A percentile compares a stretch with the other conserved stretches of the same genome.
Evolutionary conservation across 2,888 invertebrate species (phyloP).

Genomic region (Eucera pruinosa): DNA sequence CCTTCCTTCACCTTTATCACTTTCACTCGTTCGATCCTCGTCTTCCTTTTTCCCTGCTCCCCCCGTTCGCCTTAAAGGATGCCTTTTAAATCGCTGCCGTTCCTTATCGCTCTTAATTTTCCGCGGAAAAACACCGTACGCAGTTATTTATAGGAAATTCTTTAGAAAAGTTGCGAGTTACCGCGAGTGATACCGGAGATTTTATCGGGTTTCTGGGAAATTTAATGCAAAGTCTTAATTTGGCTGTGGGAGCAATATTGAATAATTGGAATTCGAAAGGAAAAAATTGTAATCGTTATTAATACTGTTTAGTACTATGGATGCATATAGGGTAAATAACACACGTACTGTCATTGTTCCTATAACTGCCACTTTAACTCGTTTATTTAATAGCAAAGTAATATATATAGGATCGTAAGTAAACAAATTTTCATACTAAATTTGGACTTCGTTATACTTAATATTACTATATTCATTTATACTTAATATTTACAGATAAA

Average conservation of each 20-base stretch:
- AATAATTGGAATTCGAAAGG: neutral
- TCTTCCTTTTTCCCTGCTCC: neutral
- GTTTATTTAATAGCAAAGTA: too few relatives aligned
- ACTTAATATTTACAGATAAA: too few relatives aligned
- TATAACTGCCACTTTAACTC: too few relatives aligned
- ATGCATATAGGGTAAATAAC: too few relatives aligned
- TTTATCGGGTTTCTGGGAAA: slow-evolving; percentile 5
- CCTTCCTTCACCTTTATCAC: slow-evolving; percentile 50
- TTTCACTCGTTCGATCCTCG: slow-evolving; percentile 51
- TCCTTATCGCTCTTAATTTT: slow-evolving; percentile 55
- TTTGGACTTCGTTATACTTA: too few relatives aligned
- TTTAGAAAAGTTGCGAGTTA: neutral
- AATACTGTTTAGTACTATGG: too few relatives aligned
- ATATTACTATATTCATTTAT: too few relatives aligned
- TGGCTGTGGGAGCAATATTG: neutral
- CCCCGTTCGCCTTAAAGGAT: slow-evolving; percentile 12
- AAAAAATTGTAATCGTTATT: too few relatives aligned
- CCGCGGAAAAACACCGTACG: slow-evolving; percentile 22
- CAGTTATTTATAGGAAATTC: slow-evolving; percentile 7
- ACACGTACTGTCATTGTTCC: too few relatives aligned
- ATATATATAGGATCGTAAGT: too few relatives aligned
- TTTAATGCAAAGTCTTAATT: slow-evolving; percentile 18
- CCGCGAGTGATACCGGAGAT: neutral
- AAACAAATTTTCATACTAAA: too few relatives aligned
- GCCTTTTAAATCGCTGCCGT: slow-evolving; percentile 41